phyloP scores from a whole-genome alignment of 2,113 vertebrate genomes.

The Cervus canadensis region DNA sequence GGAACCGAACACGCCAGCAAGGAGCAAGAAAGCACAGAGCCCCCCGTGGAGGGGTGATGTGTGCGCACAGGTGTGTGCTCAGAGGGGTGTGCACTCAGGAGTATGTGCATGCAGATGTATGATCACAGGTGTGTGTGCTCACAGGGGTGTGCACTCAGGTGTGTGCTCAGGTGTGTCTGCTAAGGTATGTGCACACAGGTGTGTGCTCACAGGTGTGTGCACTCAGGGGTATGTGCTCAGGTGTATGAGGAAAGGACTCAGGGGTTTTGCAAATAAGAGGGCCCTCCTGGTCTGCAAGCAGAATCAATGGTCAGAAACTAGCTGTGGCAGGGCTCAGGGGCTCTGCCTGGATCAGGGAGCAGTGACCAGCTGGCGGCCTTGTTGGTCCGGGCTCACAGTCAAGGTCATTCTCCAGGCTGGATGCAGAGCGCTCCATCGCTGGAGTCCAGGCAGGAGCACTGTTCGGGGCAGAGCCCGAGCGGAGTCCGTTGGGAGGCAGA shows the following conservation, averaged over 20 bases:
- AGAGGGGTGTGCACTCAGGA: no score
- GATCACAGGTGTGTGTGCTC: no score
- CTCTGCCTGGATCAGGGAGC: background rate
- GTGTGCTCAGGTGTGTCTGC: no score
- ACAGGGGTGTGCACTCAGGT: background rate
- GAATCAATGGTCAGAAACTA: background rate
- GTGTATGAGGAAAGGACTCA: accelerated
- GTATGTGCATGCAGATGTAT: no score
- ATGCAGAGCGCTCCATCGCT: accelerated
- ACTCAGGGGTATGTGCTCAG: background rate
- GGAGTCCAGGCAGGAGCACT: background rate
- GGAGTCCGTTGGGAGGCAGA: accelerated
- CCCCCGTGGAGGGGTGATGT: background rate
- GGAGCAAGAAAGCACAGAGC: accelerated
- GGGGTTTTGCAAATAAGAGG: background rate
- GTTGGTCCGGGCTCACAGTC: accelerated
- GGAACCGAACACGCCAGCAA: background rate
- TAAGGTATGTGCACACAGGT: background rate
- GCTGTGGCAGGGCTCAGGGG: accelerated
- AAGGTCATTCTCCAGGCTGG: background rate
- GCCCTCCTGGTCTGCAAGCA: background rate
- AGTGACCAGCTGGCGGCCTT: background rate
- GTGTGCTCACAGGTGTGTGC: background rate
- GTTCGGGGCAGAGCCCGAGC: accelerated
- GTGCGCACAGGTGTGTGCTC: accelerated